Conservation (phyloP, 2,797 vertebrate genomes). For the Zalophus californianus region DNA sequence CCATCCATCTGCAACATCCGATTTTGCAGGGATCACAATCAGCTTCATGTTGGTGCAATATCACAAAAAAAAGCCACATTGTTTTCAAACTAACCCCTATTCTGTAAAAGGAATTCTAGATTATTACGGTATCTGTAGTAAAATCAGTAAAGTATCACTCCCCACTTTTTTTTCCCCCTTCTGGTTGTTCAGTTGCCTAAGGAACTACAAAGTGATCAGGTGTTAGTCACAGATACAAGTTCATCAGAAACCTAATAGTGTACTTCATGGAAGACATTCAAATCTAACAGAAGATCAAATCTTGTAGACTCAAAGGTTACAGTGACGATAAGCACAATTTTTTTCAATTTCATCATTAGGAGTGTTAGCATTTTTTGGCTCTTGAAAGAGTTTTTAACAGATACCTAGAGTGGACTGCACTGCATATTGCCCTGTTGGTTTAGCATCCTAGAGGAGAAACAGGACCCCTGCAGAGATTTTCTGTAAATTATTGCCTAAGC, state of each 20-base stretch:
- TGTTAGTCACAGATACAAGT: neutral
- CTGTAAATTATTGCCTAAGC: neutral
- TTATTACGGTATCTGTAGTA: neutral
- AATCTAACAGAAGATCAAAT: neutral
- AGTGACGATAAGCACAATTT: neutral
- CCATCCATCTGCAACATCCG: too few species aligned
- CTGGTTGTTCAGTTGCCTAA: neutral
- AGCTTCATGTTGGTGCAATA: too few species aligned
- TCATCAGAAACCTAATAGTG: neutral
- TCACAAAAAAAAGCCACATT: too few species aligned
- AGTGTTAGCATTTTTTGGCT: neutral
- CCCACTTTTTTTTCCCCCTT: accelerated
- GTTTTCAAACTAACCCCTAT: neutral
- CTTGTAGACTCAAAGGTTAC: neutral
- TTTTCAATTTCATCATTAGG: neutral
- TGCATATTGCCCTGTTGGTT: neutral
- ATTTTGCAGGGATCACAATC: too few species aligned
- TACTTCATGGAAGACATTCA: neutral
- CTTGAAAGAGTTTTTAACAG: neutral
- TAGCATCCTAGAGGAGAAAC: neutral
- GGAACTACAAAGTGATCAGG: neutral
- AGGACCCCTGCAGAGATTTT: neutral
- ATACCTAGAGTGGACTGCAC: neutral
- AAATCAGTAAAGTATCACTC: neutral
- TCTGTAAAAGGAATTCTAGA: neutral